Percentiles rank a stretch among this genome's conserved stretches.
Evolutionary conservation across 2,888 invertebrate genomes (phyloP).

Genomic region (Drosophila greeni): DNA sequence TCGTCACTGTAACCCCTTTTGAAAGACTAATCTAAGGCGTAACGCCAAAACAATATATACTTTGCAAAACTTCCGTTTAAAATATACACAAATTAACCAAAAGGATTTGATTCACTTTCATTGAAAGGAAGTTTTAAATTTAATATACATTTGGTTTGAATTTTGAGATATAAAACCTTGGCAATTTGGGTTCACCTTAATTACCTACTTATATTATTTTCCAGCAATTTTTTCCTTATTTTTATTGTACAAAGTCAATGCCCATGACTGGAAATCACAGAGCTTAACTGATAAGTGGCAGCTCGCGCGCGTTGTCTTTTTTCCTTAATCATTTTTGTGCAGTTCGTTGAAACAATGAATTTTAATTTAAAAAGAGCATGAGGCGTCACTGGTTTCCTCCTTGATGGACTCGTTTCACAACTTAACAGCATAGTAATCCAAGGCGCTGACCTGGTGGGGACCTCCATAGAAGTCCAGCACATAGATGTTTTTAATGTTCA

Average conservation of each 20-base stretch:
- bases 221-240: background rate
- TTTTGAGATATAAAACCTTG: background rate
- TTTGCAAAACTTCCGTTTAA: slow-evolving; percentile 31
- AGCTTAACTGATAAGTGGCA: slow-evolving; percentile 28
- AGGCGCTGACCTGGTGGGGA: slow-evolving; percentile 78
- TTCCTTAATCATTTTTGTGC: slow-evolving; percentile 5
- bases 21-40: slow-evolving; percentile 33
- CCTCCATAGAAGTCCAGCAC: slow-evolving; percentile 91
- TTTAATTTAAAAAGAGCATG: background rate
- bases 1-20: background rate
- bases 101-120: background rate
- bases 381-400: slow-evolving; percentile 9
- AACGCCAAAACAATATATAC: slow-evolving; percentile 21
- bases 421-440: slow-evolving; percentile 54
- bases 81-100: slow-evolving; percentile 18
- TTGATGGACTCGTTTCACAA: slow-evolving; percentile 25
- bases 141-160: background rate
- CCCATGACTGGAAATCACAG: slow-evolving; percentile 7
- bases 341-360: slow-evolving; percentile 1
- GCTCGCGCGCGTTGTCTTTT: background rate
- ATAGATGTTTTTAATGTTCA: slow-evolving; percentile 86
- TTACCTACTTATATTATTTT: background rate
- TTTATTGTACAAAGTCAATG: slow-evolving; percentile 6
- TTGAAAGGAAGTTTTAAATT: background rate
- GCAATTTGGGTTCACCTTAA: background rate